These are phyloP conservation scores for Pandemis heparana DNA, from an alignment of 2,888 invertebrate genomes.

Conservation along the genomic window DNA sequence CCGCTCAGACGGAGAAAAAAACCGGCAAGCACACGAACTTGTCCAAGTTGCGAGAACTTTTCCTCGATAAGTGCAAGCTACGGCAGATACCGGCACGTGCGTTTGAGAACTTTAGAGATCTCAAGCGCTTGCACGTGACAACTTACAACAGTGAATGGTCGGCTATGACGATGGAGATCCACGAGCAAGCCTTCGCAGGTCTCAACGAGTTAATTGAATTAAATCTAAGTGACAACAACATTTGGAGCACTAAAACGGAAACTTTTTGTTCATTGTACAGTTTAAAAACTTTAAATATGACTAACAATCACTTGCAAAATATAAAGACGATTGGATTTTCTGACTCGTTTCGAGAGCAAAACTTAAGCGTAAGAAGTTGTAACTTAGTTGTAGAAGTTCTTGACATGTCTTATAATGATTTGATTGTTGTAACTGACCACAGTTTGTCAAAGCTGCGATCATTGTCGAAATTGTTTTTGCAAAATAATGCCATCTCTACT, in stretches of 20 bases:
- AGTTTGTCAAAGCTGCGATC: conserved; percentile 89
- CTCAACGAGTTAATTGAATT: conserved; percentile 88
- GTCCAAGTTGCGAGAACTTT: conserved; percentile 88
- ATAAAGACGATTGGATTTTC: conserved; percentile 90
- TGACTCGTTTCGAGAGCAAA: conserved; percentile 87
- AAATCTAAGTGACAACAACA: conserved; percentile 91
- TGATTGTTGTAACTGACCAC: conserved; percentile 89
- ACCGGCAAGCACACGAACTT: conserved; percentile 85
- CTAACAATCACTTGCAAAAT: conserved; percentile 92
- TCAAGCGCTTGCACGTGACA: conserved; percentile 88
- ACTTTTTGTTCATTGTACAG: conserved; percentile 90
- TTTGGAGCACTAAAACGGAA: conserved; percentile 90
- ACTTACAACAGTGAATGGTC: conserved; percentile 93
- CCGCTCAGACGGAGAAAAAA: conserved; percentile 76
- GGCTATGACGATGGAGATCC: conserved; percentile 90
- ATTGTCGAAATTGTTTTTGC: conserved; percentile 88
- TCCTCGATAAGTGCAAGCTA: conserved; percentile 92
- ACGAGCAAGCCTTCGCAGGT: conserved; percentile 89
- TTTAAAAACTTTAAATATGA: conserved; percentile 89
- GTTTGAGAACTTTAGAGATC: conserved; percentile 88
- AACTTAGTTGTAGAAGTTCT: conserved; percentile 89
- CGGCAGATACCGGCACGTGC: conserved; percentile 90
- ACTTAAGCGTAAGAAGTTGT: conserved; percentile 87
- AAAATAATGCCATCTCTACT: conserved; percentile 91
- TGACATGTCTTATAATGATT: conserved; percentile 91